Percentiles rank a stretch among this genome's conserved stretches.
phyloP scores from a whole-genome alignment of 2,888 invertebrate species.

The Zygothrica quintamaculata region DNA sequence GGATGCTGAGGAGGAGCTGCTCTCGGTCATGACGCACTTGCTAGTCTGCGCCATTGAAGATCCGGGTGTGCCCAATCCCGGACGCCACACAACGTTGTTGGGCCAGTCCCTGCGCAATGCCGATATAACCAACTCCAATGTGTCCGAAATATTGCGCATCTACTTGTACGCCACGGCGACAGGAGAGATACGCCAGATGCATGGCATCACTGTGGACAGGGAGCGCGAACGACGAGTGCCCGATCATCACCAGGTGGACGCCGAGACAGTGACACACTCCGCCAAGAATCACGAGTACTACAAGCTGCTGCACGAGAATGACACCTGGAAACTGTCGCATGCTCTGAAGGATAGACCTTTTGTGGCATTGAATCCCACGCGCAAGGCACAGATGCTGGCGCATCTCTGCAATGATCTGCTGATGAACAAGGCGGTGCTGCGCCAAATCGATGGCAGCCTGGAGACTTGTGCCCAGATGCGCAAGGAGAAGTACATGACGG shows the following conservation, averaged over 20 bases:
- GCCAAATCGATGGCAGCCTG: slow-evolving; percentile 94
- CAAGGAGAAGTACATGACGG: slow-evolving; percentile 96
- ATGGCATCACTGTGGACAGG: slow-evolving; percentile 92
- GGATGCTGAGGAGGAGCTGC: slow-evolving; percentile 92
- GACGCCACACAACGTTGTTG: slow-evolving; percentile 93
- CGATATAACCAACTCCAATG: slow-evolving; percentile 95
- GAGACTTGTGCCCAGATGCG: slow-evolving; percentile 94
- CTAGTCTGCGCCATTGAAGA: slow-evolving; percentile 97
- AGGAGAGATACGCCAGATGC: slow-evolving; percentile 92
- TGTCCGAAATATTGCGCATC: slow-evolving; percentile 95
- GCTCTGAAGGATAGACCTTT: slow-evolving; percentile 93
- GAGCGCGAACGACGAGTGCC: slow-evolving; percentile 92
- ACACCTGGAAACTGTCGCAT: slow-evolving; percentile 92
- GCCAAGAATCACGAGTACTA: slow-evolving; percentile 93
- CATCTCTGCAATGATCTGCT: slow-evolving; percentile 97
- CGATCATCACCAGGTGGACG: slow-evolving; percentile 92
- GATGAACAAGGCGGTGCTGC: slow-evolving; percentile 94
- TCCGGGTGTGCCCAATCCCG: slow-evolving; percentile 95
- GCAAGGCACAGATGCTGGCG: slow-evolving; percentile 94
- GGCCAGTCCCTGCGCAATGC: slow-evolving; percentile 95
- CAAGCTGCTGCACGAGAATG: slow-evolving; percentile 90
- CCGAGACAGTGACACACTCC: slow-evolving; percentile 88
- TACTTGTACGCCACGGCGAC: slow-evolving; percentile 96
- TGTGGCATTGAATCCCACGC: slow-evolving; percentile 92
- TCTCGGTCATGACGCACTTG: slow-evolving; percentile 94